A percentile compares a stretch with the other conserved stretches of the same genome.
phyloP scores from a whole-genome alignment of 2,888 invertebrate species.

The Augochlorella aurata region DNA sequence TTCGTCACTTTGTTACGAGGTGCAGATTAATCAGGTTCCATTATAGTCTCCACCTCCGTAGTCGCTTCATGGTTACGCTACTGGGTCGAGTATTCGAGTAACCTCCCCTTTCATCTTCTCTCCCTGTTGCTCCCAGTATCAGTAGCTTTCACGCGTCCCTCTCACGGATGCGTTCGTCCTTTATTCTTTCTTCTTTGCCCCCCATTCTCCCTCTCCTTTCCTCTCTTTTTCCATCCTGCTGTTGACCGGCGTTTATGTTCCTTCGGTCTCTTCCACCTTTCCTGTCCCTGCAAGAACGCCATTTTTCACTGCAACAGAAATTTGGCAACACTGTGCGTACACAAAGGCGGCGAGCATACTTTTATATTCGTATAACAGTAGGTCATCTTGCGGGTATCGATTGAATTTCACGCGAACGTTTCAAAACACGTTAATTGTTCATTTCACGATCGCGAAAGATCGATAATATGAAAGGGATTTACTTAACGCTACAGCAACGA shows the following conservation, averaged over 20 bases:
- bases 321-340: conserved; percentile 57
- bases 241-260: neutral
- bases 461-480: no score
- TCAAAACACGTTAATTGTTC: no score
- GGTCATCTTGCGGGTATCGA: no score
- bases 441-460: no score
- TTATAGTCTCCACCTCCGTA: conserved; percentile 27
- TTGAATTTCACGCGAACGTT: no score
- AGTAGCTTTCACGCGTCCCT: conserved; percentile 60
- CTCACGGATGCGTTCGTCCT: conserved; percentile 37
- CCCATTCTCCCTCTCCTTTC: conserved; percentile 19
- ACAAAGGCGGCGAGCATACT: no score
- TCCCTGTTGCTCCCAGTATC: conserved; percentile 41
- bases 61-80: conserved; percentile 52
- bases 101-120: conserved; percentile 54
- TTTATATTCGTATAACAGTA: no score
- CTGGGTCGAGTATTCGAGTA: conserved; percentile 60
- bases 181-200: conserved; percentile 29
- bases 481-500: no score
- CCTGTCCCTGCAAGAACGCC: conserved; percentile 31
- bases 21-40: conserved; percentile 41
- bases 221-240: conserved; percentile 11
- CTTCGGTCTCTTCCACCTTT: neutral
- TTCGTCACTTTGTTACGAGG: conserved; percentile 37
- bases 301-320: conserved; percentile 58